Conservation (phyloP, 2,888 invertebrate species). For the Cabera pusaria region DNA sequence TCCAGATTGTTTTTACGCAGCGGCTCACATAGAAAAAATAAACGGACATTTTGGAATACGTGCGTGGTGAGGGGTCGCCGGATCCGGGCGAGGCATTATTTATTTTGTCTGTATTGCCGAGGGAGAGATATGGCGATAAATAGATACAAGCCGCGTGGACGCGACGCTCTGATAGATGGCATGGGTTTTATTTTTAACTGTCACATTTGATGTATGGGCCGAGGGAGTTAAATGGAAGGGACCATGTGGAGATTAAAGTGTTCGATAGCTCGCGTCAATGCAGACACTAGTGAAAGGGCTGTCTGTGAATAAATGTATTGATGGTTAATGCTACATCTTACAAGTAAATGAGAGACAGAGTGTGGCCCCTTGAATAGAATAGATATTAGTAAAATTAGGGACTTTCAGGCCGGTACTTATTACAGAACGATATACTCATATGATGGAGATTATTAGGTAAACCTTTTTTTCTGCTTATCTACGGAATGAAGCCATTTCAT, state of each 20-base stretch:
- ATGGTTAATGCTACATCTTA: too few species aligned
- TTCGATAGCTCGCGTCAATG: too few species aligned
- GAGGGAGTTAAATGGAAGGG: constrained; percentile 1
- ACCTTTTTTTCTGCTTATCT: too few species aligned
- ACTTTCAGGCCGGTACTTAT: too few species aligned
- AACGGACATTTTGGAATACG: constrained; percentile 82
- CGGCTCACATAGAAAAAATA: constrained; percentile 75
- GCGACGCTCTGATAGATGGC: constrained; percentile 38
- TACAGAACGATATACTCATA: too few species aligned
- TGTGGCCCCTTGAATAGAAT: too few species aligned
- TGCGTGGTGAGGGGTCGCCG: constrained; percentile 68
- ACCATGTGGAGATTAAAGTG: constrained; percentile 36
- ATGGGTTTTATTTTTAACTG: constrained; percentile 46
- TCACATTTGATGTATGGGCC: constrained; percentile 33
- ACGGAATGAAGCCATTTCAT: too few species aligned
- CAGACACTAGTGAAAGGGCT: too few species aligned
- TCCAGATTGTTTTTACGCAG: constrained; percentile 66
- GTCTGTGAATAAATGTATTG: too few species aligned
- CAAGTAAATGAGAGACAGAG: too few species aligned
- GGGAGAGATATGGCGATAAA: constrained; percentile 77
- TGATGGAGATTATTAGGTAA: too few species aligned
- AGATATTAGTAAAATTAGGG: too few species aligned
- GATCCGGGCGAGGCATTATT: constrained; percentile 73
- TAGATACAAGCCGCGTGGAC: constrained; percentile 61
- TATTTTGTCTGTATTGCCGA: constrained; percentile 67